These are phyloP conservation scores for Camptogramma bilineatum DNA, from an alignment of 2,888 invertebrate genomes.

Conservation along the genomic window DNA sequence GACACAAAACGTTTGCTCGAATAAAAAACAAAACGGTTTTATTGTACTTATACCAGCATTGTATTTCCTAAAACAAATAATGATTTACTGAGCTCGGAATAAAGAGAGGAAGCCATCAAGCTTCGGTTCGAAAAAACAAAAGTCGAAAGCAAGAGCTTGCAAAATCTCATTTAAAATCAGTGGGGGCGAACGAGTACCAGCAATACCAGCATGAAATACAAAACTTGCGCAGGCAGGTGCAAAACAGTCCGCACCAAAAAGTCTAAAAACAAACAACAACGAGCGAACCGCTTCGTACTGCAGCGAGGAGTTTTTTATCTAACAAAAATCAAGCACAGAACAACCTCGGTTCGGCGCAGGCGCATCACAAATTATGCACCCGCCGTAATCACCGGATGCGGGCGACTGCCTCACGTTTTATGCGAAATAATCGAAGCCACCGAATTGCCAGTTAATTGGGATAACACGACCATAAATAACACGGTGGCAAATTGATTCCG, in stretches of 20 bases:
- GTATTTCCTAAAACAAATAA: conserved; percentile 35
- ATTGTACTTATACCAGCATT: conserved; percentile 13
- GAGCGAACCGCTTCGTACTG: conserved; percentile 54
- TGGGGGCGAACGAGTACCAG: conserved; percentile 53
- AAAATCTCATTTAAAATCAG: conserved; percentile 66
- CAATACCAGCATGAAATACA: conserved; percentile 64
- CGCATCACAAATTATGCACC: conserved; percentile 82
- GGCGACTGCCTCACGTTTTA: conserved; percentile 83
- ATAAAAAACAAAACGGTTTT: conserved; percentile 11
- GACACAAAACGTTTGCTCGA: conserved; percentile 6
- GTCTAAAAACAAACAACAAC: conserved; percentile 72
- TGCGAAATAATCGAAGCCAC: conserved; percentile 84
- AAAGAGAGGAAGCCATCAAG: conserved; percentile 55
- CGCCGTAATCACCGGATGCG: conserved; percentile 84
- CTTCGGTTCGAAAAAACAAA: conserved; percentile 54
- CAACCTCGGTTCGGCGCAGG: conserved; percentile 67
- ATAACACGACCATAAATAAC: conserved; percentile 80
- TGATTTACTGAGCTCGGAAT: conserved; percentile 51
- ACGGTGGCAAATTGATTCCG: conserved; percentile 77
- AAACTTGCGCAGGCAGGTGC: conserved; percentile 81
- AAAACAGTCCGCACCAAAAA: conserved; percentile 62
- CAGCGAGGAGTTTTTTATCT: conserved; percentile 73
- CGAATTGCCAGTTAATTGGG: conserved; percentile 84
- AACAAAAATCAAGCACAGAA: conserved; percentile 77
- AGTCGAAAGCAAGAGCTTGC: conserved; percentile 51